A percentile compares a stretch with the other conserved stretches of the same genome.
These are phyloP conservation scores for Lytechinus variegatus DNA, from an alignment of 35 echinoderm and acorn worm genomes.

Conservation along the genomic window DNA sequence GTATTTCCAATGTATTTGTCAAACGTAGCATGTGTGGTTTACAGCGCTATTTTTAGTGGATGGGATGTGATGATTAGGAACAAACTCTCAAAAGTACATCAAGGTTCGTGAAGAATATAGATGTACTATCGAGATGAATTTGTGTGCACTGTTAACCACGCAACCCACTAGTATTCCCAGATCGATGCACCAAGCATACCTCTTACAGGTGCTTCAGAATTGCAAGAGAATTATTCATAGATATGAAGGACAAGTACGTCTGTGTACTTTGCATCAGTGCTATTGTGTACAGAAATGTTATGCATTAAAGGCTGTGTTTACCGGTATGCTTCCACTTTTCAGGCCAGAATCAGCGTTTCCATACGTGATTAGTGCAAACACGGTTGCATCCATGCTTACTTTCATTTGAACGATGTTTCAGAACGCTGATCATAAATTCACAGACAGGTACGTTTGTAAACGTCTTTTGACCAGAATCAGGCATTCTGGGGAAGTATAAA, in stretches of 20 bases:
- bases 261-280: not conserved
- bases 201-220: not conserved
- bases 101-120: not conserved
- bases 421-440: too few relatives aligned
- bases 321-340: too few relatives aligned
- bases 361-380: too few relatives aligned
- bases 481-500: too few relatives aligned
- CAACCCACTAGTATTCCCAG: not conserved
- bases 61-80: not conserved
- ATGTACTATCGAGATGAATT: not conserved
- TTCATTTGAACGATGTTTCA: too few relatives aligned
- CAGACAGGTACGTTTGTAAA: too few relatives aligned
- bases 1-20: not conserved
- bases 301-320: not conserved
- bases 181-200: not conserved
- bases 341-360: too few relatives aligned
- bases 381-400: too few relatives aligned
- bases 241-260: not conserved
- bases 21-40: not conserved
- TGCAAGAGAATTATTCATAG: not conserved
- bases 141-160: not conserved
- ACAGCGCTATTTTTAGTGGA: too few relatives aligned
- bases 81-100: not conserved
- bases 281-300: not conserved
- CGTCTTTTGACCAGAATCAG: too few relatives aligned